phyloP scores from a whole-genome alignment of 2,888 invertebrate species.

The Lepidocyrtinus sp. region DNA sequence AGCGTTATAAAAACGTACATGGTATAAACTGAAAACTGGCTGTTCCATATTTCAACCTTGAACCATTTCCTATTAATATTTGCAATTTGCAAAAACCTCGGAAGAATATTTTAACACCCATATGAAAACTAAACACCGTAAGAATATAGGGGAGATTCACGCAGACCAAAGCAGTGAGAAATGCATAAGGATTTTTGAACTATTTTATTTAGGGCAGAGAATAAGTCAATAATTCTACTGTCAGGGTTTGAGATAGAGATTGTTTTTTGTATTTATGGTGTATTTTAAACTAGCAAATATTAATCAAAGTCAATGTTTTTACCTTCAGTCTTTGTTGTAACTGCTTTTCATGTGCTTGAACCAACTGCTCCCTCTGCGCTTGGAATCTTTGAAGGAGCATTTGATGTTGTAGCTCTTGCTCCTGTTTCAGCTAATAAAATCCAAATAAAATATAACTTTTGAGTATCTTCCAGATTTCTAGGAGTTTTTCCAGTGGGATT shows the following conservation, averaged over 20 bases:
- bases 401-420: slow-evolving; percentile 93
- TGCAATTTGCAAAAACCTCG: slow-evolving; percentile 36
- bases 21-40: too few relatives aligned
- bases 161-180: slow-evolving; percentile 17
- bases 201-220: too few relatives aligned
- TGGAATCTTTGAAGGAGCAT: slow-evolving; percentile 92
- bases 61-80: slow-evolving; percentile 69
- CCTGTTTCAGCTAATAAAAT: slow-evolving; percentile 88
- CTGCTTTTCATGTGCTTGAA: slow-evolving; percentile 92
- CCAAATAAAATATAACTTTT: too few relatives aligned
- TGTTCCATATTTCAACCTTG: too few relatives aligned
- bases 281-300: too few relatives aligned
- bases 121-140: slow-evolving; percentile 34
- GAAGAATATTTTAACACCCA: too few relatives aligned
- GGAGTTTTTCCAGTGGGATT: too few relatives aligned
- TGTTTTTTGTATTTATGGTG: slow-evolving; percentile 8
- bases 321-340: slow-evolving; percentile 91
- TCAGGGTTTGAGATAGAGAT: slow-evolving; percentile 13
- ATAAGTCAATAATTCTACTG: too few relatives aligned
- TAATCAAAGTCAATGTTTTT: slow-evolving; percentile 67
- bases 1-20: too few relatives aligned
- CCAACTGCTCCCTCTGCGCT: slow-evolving; percentile 91
- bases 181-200: neutral
- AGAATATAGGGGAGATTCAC: slow-evolving; percentile 19
- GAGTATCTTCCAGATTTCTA: too few relatives aligned